These are phyloP conservation scores for Aricia artaxerxes DNA, from an alignment of 2,888 invertebrate genomes.

Conservation along the genomic window DNA sequence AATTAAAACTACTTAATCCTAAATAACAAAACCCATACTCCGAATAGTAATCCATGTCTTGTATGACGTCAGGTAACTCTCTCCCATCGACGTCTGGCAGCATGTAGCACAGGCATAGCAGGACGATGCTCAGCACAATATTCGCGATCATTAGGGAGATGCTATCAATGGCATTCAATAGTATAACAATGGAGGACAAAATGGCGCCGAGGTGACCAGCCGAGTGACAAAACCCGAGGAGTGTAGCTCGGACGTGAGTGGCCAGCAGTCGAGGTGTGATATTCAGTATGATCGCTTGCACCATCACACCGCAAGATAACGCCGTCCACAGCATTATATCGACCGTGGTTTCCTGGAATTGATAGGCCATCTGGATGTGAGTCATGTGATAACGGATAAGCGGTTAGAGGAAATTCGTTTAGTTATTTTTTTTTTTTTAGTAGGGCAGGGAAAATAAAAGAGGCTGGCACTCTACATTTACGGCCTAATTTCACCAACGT, in stretches of 20 bases:
- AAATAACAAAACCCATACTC: slow-evolving; percentile 53
- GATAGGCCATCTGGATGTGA: slow-evolving; percentile 1
- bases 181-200: slow-evolving; percentile 55
- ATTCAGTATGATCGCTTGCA: slow-evolving; percentile 56
- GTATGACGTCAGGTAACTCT: slow-evolving; percentile 65
- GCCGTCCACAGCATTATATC: slow-evolving; percentile 54
- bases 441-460: not conserved
- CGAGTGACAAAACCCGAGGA: slow-evolving; percentile 63
- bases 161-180: slow-evolving; percentile 51
- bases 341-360: slow-evolving; percentile 52
- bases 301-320: slow-evolving; percentile 56
- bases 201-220: slow-evolving; percentile 63
- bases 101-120: slow-evolving; percentile 52
- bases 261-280: slow-evolving; percentile 66
- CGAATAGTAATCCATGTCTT: slow-evolving; percentile 71
- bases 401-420: not conserved
- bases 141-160: slow-evolving; percentile 49
- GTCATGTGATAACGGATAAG: not conserved
- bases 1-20: not conserved
- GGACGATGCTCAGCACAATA: slow-evolving; percentile 47
- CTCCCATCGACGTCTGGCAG: slow-evolving; percentile 65
- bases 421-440: not conserved
- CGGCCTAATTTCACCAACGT: too few species aligned
- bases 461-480: not conserved
- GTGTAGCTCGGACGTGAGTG: slow-evolving; percentile 60